Percentiles rank a stretch among this genome's conserved stretches.
phyloP scores from a whole-genome alignment of 2,797 vertebrate species.

The Cirrhinus mrigala region DNA sequence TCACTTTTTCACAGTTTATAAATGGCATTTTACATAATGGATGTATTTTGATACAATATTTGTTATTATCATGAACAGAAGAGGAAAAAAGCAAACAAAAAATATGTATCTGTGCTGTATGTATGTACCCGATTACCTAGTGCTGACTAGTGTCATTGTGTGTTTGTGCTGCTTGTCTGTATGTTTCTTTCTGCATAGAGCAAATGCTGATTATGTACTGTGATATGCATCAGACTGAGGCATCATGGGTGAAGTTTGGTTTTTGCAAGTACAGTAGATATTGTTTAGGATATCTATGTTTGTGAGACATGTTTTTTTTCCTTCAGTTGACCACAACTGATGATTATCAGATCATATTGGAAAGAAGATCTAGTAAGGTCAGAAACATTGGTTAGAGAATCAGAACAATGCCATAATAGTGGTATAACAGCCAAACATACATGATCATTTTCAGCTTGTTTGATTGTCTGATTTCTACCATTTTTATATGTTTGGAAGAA shows the following conservation, averaged over 20 bases:
- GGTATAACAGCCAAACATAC: constrained; percentile 1
- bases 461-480: not conserved
- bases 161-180: constrained; percentile 46
- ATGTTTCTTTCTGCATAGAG: constrained; percentile 29
- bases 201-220: constrained; percentile 42
- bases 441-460: constrained; percentile 13
- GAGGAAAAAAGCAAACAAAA: constrained; percentile 38
- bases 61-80: constrained; percentile 44
- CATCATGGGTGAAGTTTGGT: not conserved
- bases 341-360: not conserved
- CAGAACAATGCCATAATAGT: not conserved
- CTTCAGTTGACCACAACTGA: constrained; percentile 12
- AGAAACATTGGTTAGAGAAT: not conserved
- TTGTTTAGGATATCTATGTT: constrained; percentile 8
- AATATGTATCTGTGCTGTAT: constrained; percentile 25
- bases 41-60: constrained; percentile 62
- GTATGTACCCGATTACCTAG: constrained; percentile 32
- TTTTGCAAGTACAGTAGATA: not conserved
- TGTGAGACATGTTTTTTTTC: not conserved
- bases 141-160: constrained; percentile 49
- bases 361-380: not conserved
- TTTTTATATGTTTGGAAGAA: not conserved
- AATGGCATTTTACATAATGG: constrained; percentile 51
- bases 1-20: constrained; percentile 57
- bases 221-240: not conserved